Evolutionary conservation across 2,888 invertebrate species (phyloP), one percentile per base, ranked within the genome.

Genomic region (Poecilus cupreus): DNA sequence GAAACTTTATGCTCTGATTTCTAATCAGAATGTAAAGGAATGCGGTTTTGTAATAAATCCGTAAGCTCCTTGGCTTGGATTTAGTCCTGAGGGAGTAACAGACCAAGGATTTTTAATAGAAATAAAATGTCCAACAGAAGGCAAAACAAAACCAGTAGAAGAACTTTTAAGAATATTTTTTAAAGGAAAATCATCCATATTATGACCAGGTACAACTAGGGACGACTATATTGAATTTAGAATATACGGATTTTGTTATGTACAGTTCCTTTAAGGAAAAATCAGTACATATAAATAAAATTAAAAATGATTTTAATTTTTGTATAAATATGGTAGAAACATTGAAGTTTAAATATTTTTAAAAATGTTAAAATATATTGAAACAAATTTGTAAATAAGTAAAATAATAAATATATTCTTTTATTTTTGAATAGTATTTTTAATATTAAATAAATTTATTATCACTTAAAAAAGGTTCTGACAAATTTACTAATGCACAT

Each of bases 131-230:
- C 46, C 46, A 8, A 4, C n/a, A 3, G 46, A 5, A 3, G 46
- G 46, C 5, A 4, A 11, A 46, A 46, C n/a, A 24, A 24, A 32
- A 64, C 22, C 8, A 24, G 24, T 3, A 13, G 26, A 46, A 4
- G 46, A 46, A 4, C 5, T 46, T 46, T 46, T 46, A 46, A 16
- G 18, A 51, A 20, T 37, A 13, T 64, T 64, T 70, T 70, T 70
- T 64, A 64, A 70, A 70, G 24, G 11, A 64, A 70, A 24, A 70
- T 10, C 70, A 70, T 70, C 13, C 0, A 5, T 70, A 70, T 37
- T 70, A 64, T 26, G 64, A 26, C n/a, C 64, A 64, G n/a, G 26
- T 64, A 13, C 64, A 64, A 26, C n/a, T 64, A 16, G 64, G 64
- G 3, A 32, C 26, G 32, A 8, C 0, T 24, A 3, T 64, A n/a